These are phyloP conservation scores for Lepus oiostolus DNA, from an alignment of 2,797 vertebrate species.

Conservation along the genomic window DNA sequence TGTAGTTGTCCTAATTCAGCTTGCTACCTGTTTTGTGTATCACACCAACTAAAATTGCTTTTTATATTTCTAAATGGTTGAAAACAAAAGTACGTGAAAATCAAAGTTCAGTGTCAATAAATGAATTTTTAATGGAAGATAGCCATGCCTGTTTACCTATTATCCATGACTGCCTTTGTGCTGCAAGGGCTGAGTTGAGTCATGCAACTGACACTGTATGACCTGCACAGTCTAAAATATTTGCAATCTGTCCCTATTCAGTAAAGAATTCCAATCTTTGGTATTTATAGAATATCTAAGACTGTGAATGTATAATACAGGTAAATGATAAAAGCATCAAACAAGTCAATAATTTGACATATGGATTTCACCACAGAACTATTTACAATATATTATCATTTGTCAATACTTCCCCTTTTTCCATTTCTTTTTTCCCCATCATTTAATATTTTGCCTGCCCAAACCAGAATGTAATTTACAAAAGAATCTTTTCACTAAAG, in stretches of 20 bases:
- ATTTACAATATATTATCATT: background rate
- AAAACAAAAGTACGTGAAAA: constrained; percentile 45
- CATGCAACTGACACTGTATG: background rate
- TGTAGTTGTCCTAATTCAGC: background rate
- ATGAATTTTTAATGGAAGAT: background rate
- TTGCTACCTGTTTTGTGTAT: background rate
- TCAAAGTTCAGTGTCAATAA: background rate
- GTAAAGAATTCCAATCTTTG: background rate
- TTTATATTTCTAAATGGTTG: constrained; percentile 36
- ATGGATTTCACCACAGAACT: background rate
- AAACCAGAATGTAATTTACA: background rate
- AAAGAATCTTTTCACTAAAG: background rate
- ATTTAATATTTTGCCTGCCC: background rate
- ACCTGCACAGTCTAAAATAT: background rate
- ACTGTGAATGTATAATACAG: background rate
- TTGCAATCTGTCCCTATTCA: background rate
- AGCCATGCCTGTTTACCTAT: background rate
- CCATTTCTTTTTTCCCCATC: background rate
- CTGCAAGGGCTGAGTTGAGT: background rate
- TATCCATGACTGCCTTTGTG: background rate
- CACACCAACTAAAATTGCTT: background rate
- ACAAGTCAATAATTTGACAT: background rate
- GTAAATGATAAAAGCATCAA: background rate
- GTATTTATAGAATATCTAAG: background rate
- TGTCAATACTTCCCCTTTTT: background rate